Conservation (phyloP, 92 coral and sea anemone genomes). For the Plumapathes pennacea region DNA sequence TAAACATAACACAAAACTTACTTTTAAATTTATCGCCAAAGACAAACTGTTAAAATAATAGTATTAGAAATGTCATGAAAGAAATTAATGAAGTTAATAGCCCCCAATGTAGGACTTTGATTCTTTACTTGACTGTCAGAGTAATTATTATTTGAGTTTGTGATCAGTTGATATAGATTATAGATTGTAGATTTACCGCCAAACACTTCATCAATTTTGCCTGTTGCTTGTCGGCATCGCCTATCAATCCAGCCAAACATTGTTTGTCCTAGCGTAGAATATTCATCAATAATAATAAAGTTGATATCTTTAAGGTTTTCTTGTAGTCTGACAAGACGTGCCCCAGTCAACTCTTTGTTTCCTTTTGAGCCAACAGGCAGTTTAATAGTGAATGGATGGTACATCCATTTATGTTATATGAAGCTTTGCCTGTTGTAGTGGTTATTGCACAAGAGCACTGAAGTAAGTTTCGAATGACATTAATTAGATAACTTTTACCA, state of each 20-base stretch:
- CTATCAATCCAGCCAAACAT: slow-evolving; percentile 56
- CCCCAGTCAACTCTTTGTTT: slow-evolving; percentile 54
- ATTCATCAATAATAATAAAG: slow-evolving; percentile 50
- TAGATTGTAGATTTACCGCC: slow-evolving; percentile 43
- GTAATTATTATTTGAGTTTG: too few relatives aligned
- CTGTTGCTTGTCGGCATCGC: slow-evolving; percentile 54
- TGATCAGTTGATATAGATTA: too few relatives aligned
- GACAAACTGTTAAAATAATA: too few relatives aligned
- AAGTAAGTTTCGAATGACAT: slow-evolving; percentile 53
- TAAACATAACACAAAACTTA: too few relatives aligned
- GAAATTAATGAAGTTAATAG: too few relatives aligned
- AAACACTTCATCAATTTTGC: slow-evolving; percentile 29
- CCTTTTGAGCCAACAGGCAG: slow-evolving; percentile 51
- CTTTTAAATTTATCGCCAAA: too few relatives aligned
- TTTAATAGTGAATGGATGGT: slow-evolving; percentile 59
- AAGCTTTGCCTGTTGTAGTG: slow-evolving; percentile 63
- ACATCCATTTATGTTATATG: slow-evolving; percentile 48
- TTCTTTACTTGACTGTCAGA: too few relatives aligned
- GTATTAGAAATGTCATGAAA: too few relatives aligned
- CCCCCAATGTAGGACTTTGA: too few relatives aligned
- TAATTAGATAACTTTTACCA: slow-evolving; percentile 56
- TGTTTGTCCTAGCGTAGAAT: slow-evolving; percentile 62
- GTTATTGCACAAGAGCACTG: slow-evolving; percentile 50
- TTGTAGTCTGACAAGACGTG: slow-evolving; percentile 24
- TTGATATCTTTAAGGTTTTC: slow-evolving; percentile 31